phyloP scores from a whole-genome alignment of 1,140 invertebrate genomes.

The Mamestra configurata region DNA sequence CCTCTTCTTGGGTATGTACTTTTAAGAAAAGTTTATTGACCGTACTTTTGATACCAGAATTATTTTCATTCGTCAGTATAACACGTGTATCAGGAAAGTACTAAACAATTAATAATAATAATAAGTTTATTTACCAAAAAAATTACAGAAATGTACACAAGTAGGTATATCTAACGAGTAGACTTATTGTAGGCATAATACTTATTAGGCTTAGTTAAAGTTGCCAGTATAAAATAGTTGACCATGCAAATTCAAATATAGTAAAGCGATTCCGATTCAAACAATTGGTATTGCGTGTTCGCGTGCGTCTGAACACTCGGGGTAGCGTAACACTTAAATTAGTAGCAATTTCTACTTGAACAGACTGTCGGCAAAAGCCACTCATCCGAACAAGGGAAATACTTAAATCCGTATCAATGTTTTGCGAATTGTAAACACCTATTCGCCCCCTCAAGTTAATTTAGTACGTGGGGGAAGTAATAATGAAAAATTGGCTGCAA shows the following conservation, averaged over 20 bases:
- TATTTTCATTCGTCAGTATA: background rate
- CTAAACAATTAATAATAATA: background rate
- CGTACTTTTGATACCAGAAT: background rate
- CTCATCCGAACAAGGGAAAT: conserved; percentile 77
- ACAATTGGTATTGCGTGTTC: conserved; percentile 73
- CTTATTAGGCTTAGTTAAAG: too few relatives aligned
- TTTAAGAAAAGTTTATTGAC: conserved; percentile 12
- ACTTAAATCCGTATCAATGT: conserved; percentile 74
- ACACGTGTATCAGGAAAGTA: too few relatives aligned
- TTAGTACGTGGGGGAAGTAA: conserved; percentile 12
- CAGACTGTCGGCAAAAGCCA: conserved; percentile 71
- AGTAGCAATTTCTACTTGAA: conserved; percentile 84
- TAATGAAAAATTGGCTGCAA: conserved; percentile 14
- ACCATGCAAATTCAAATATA: conserved; percentile 32
- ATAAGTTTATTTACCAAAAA: too few relatives aligned
- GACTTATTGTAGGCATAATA: too few relatives aligned
- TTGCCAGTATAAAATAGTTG: conserved; percentile 37
- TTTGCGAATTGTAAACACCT: conserved; percentile 49
- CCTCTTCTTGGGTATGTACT: conserved; percentile 11
- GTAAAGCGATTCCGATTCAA: conserved; percentile 46
- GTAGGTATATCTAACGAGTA: too few relatives aligned
- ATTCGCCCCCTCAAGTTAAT: conserved; percentile 41
- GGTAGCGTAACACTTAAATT: conserved; percentile 82
- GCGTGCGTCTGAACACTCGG: conserved; percentile 80
- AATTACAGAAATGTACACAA: too few relatives aligned